Evolutionary conservation across 2,797 vertebrate species (phyloP).

Genomic region (Otus scops): DNA sequence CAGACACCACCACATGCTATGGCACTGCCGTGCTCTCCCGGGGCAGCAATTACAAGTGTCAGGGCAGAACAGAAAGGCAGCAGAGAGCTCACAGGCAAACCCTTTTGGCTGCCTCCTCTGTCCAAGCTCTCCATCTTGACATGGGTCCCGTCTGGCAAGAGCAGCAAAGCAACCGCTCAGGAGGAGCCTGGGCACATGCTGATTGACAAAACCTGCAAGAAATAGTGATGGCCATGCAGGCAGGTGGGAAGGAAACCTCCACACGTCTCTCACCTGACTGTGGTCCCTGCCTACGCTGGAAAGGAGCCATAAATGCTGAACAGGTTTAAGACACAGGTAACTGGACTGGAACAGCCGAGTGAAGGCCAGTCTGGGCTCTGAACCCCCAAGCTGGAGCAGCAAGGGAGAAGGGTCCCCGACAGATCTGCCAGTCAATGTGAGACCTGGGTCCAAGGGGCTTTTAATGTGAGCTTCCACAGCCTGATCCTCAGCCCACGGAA

Average conservation of each 20-base stretch:
- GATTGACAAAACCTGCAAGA: neutral
- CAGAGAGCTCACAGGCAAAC: neutral
- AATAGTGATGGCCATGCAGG: neutral
- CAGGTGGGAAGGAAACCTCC: neutral
- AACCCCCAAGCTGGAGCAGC: rapidly evolving
- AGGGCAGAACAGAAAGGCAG: neutral
- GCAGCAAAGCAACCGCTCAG: neutral
- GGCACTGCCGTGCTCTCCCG: neutral
- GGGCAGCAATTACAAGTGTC: neutral
- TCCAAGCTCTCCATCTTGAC: neutral
- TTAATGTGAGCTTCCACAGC: neutral
- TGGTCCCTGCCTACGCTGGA: neutral
- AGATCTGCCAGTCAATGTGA: neutral
- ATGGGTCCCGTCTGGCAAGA: neutral
- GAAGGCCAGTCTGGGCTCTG: neutral
- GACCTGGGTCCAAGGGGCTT: neutral
- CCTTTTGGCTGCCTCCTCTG: neutral
- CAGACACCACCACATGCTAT: neutral
- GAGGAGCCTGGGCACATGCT: rapidly evolving
- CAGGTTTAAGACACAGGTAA: neutral
- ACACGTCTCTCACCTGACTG: no score
- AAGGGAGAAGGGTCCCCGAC: neutral
- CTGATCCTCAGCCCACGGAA: neutral
- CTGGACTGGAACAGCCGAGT: rapidly evolving
- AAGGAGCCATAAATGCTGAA: neutral